Base-by-base conservation (phyloP, 2,888 invertebrate genomes). In the Chromoteleia sp. region DNA sequence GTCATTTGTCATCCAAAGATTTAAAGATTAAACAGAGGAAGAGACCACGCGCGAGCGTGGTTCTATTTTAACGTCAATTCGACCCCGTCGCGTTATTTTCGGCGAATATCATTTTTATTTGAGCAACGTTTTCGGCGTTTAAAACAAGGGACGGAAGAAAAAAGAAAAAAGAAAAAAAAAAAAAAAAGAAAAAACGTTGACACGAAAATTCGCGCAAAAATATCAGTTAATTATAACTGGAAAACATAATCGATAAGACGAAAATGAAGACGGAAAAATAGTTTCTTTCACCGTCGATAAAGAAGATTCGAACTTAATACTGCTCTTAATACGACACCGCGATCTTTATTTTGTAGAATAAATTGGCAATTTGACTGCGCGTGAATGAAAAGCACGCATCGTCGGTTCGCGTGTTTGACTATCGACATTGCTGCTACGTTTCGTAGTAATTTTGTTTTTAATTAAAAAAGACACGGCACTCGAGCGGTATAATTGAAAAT, bases 1-100 rank as follows among this genome's bases (percentile, higher is more conserved):
- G 61, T 70, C 68, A 70, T 77, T 77, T 70, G 76, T 77, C 68
- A 77, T 45, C 0, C 39, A 10, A 45, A 52, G 54, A 70, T 61
- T 70, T 54, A 21, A 41, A 59, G 68, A 67, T 76, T 68, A 76
- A 67, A 75, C 29, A 12, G 43, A 10, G 29, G 19, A 15, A 61
- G 52, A 29, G 41, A 6, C 25, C n/a, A 17, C 2, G 10, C 17
- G 45, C 65, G 25, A 29, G 52, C 39, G 36, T 21, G 41, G 63
- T 67, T 75, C 58, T 67, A 67, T 76, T 76, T 67, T 33, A 63
- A 76, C 59, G 50, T 30, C 36, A 36, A 65, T 61, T 45, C 48
- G 56, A 21, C n/a, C 12, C 15, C 6, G 58, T 19, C 45, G 17
- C 29, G 63, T 50, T 52, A 73, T 63, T 73, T 73, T 45, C 30